phyloP scores from a whole-genome alignment of 2,797 vertebrate species.

The Lacerta viridis region DNA sequence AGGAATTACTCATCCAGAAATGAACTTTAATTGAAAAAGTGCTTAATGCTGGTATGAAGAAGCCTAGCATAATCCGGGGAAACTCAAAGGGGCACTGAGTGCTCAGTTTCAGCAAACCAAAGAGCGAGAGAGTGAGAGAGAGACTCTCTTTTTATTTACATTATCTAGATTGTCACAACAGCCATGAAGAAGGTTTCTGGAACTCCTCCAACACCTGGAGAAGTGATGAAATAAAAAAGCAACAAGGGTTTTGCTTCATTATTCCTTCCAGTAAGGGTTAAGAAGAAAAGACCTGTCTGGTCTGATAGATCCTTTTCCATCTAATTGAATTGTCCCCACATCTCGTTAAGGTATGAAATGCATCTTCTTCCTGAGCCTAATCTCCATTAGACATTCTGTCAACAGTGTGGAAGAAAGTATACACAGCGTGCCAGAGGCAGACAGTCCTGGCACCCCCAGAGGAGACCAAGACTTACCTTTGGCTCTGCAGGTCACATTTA shows the following conservation, averaged over 20 bases:
- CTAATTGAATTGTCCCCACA: conserved; percentile 17
- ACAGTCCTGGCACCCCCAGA: not conserved
- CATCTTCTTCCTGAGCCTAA: not conserved
- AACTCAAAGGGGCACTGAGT: not conserved
- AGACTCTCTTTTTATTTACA: not conserved
- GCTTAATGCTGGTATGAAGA: conserved; percentile 58
- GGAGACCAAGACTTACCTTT: not conserved
- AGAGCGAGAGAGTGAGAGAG: conserved; percentile 22
- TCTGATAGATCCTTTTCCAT: conserved; percentile 12
- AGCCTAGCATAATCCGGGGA: conserved; percentile 15
- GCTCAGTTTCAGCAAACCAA: conserved; percentile 8
- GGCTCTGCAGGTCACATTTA: not conserved
- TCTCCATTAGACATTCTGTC: conserved; percentile 22
- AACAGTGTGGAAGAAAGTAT: not conserved
- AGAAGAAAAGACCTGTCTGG: not conserved
- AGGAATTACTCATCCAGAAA: conserved; percentile 67
- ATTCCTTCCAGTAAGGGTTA: conserved; percentile 19
- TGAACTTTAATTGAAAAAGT: conserved; percentile 67
- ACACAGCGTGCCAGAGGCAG: not conserved
- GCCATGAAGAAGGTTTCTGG: conserved; percentile 16
- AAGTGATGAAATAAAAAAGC: conserved; percentile 17
- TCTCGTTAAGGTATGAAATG: not conserved
- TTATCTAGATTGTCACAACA: conserved; percentile 11
- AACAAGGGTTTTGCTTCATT: conserved; percentile 12
- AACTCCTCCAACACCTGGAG: conserved; percentile 28